Evolutionary conservation across 2,797 vertebrate species (phyloP), one percentile per base, ranked within the genome.

Genomic region (Adrianichthys oophorus): DNA sequence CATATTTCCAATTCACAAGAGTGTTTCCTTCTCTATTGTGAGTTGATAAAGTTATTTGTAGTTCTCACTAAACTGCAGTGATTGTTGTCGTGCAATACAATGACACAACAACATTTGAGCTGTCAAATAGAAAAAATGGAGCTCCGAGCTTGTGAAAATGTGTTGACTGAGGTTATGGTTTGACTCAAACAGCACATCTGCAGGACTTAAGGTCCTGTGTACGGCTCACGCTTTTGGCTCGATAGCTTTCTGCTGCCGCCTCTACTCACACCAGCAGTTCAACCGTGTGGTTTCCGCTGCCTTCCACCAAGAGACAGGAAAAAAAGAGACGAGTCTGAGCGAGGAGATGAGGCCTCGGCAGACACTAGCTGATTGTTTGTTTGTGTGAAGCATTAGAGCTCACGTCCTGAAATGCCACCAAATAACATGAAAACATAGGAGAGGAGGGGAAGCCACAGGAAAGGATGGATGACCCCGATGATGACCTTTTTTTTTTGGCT

Each of bases 271-370:
- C 60, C 53, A 75, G 32, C 67, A 72, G 72, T 74, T 68, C 76
- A 54, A 63, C 53, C 78, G 41, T 89, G 89, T 83, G 89, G 89
- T 89, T 92, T 91, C 90, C 82, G 87, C 74, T 86, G 82, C 76
- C 70, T 19, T 85, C 78, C 82, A 85, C 82, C 78, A 65, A 79
- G 19, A 50, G 17, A 43, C 7, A 23, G 32, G 52, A 48, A 16
- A 26, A 40, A 16, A 13, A 62, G 42, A 62, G 55, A 48, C 15
- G 4, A 44, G 56, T 46, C 63, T 44, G 61, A 62, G 53, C 15
- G 61, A 52, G 52, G 65, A 65, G 48, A 55, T n/a, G 48, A 76
- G 73, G 69, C 64, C 55, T 52, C 58, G 56, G 45, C 42, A 76
- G 60, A 84, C 76, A 80, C 72, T 63, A 16, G 76, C 71, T 64